Percentiles rank a stretch among this genome's conserved stretches.
Conservation (phyloP, 2,797 vertebrate genomes). For the Centropyge bicolor region DNA sequence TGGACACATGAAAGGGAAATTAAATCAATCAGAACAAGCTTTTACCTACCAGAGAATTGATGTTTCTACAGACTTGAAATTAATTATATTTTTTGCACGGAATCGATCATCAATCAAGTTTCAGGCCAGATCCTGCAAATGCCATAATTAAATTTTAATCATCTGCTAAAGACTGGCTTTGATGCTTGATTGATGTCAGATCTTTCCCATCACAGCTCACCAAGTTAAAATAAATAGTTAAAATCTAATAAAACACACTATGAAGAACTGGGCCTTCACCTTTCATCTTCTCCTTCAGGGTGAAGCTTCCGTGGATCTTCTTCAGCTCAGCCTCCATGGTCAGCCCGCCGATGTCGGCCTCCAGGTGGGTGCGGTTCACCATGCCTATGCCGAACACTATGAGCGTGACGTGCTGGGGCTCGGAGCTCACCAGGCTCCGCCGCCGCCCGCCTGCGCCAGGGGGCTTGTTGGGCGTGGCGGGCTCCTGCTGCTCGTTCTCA, state of each 20-base stretch:
- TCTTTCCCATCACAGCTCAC: background rate
- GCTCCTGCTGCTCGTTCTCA: slow-evolving; percentile 93
- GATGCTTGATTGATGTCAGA: background rate
- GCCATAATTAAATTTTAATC: background rate
- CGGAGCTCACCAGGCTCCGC: slow-evolving; percentile 91
- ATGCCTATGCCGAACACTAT: slow-evolving; percentile 98
- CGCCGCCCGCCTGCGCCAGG: slow-evolving; percentile 85
- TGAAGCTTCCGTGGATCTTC: slow-evolving; percentile 98
- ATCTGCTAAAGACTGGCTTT: background rate
- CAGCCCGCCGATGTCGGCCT: slow-evolving; percentile 97
- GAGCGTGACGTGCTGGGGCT: slow-evolving; percentile 96
- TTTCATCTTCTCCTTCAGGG: slow-evolving; percentile 99
- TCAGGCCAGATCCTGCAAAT: background rate
- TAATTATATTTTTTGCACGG: no score
- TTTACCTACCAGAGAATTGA: background rate
- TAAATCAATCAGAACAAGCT: background rate
- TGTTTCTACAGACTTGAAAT: background rate
- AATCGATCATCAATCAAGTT: background rate
- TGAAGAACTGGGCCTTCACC: slow-evolving; percentile 80
- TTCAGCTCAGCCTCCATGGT: slow-evolving; percentile 99
- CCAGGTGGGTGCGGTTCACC: slow-evolving; percentile 97
- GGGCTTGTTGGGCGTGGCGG: slow-evolving; percentile 77
- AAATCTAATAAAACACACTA: background rate
- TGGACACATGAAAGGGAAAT: background rate
- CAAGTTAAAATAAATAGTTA: background rate